A percentile compares a stretch with the other conserved stretches of the same genome.
phyloP scores from a whole-genome alignment of 2,888 invertebrate species.

The Dorcus hopei region DNA sequence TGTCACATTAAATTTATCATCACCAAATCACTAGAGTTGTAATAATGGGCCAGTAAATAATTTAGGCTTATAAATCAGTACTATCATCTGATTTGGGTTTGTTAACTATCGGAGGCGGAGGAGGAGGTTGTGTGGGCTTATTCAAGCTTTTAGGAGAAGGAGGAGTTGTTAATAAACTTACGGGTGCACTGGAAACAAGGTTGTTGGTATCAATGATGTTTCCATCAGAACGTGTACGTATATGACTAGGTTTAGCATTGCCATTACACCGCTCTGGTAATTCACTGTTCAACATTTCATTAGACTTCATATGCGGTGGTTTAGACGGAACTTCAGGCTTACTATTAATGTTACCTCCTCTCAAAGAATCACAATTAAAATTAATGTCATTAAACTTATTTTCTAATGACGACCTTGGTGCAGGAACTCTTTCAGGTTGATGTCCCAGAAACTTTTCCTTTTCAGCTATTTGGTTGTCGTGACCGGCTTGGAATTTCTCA shows the following conservation, averaged over 20 bases:
- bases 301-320: constrained; percentile 34
- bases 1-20: constrained; percentile 15
- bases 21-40: constrained; percentile 29
- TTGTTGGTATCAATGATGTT: constrained; percentile 42
- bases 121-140: constrained; percentile 49
- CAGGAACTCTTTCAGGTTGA: constrained; percentile 25
- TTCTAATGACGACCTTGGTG: constrained; percentile 30
- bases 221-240: constrained; percentile 49
- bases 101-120: constrained; percentile 43
- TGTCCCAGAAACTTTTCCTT: constrained; percentile 46
- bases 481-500: constrained; percentile 41
- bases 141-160: constrained; percentile 42
- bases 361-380: constrained; percentile 31
- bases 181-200: constrained; percentile 8
- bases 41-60: constrained; percentile 11
- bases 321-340: constrained; percentile 42
- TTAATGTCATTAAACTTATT: constrained; percentile 39
- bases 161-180: constrained; percentile 33
- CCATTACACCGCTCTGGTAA: constrained; percentile 32
- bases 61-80: constrained; percentile 42
- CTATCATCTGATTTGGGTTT: constrained; percentile 39
- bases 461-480: constrained; percentile 46
- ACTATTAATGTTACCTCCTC: constrained; percentile 26
- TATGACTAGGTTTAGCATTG: constrained; percentile 41
- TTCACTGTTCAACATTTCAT: constrained; percentile 32